phyloP scores from a whole-genome alignment of 2,888 invertebrate genomes.

The Fissipunctia ypsillon region DNA sequence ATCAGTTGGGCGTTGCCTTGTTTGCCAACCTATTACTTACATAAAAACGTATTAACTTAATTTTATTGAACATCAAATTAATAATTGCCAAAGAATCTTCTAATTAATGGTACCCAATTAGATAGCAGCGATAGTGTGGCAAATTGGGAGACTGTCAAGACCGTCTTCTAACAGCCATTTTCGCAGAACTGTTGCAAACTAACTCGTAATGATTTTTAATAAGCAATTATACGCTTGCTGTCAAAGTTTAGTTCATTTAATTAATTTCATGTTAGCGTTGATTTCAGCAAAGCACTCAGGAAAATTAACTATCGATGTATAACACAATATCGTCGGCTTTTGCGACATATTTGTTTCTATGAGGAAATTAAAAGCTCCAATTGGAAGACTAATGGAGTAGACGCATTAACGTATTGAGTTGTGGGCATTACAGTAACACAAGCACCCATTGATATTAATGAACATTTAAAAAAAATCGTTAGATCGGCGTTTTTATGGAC shows the following conservation, averaged over 20 bases:
- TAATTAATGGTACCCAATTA: constrained; percentile 31
- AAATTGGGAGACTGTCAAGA: constrained; percentile 8
- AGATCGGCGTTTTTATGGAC: neutral
- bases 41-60: constrained; percentile 9
- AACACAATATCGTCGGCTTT: constrained; percentile 56
- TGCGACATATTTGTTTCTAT: constrained; percentile 66
- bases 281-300: constrained; percentile 69
- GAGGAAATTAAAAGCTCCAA: constrained; percentile 72
- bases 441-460: constrained; percentile 27
- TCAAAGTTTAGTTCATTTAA: constrained; percentile 41
- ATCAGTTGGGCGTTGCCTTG: constrained; percentile 25
- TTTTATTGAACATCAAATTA: constrained; percentile 3
- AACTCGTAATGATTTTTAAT: constrained; percentile 31
- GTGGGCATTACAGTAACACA: constrained; percentile 25
- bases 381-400: constrained; percentile 64
- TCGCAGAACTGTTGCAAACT: constrained; percentile 17
- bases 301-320: constrained; percentile 68
- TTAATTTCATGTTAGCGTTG: constrained; percentile 44
- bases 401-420: constrained; percentile 62
- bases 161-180: constrained; percentile 5
- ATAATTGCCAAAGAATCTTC: neutral
- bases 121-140: constrained; percentile 1
- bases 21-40: constrained; percentile 30
- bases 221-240: constrained; percentile 6
- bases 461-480: neutral